Evolutionary conservation across 2,888 invertebrate species (phyloP), one percentile per base, ranked within the genome.

Genomic region (Melipona beecheii): DNA sequence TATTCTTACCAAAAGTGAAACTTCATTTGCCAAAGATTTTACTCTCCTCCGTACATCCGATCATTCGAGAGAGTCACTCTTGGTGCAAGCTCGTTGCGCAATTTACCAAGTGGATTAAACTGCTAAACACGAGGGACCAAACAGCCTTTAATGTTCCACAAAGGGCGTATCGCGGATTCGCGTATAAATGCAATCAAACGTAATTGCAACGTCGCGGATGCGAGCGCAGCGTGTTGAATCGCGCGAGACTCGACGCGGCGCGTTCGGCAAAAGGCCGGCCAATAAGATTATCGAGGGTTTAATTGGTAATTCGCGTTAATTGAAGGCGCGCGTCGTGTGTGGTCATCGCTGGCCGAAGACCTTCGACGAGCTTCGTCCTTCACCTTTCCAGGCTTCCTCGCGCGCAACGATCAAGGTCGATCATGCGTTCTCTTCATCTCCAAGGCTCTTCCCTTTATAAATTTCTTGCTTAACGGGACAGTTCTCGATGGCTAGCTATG

Each of bases 371-470:
- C 54, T 49, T 56, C 65, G 89, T 86, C 89, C 87, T 87, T 89
- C 89, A 86, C 83, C 88, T 89, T 84, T 89, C 62, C 73, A 64
- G 69, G 66, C 64, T 79, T 54, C 81, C 81, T 86, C 58, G 27
- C 64, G 58, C 60, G 6, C 58, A 76, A 27, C 50, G 70, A 24
- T 69, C 83, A 89, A 88, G 89, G 88, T 75, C 83, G 81, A 81
- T 27, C 27, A 1, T 87, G 88, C 88, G 82, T 88, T 88, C 87
- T 78, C 85, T 43, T 72, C 60, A 52, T 76, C 69, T 36, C 58
- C 88, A 81, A 88, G 88, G 86, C 73, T 80, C 86, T 88, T 88
- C 86, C 88, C 9, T 86, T 70, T 66, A 62, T 68, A 69, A 77
- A 79, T 75, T 81, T 83, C 81, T 80, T 68, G 65, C 15, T 52